Conservation (phyloP, 2,888 invertebrate species). For the Drosophila quasianomalipes region DNA sequence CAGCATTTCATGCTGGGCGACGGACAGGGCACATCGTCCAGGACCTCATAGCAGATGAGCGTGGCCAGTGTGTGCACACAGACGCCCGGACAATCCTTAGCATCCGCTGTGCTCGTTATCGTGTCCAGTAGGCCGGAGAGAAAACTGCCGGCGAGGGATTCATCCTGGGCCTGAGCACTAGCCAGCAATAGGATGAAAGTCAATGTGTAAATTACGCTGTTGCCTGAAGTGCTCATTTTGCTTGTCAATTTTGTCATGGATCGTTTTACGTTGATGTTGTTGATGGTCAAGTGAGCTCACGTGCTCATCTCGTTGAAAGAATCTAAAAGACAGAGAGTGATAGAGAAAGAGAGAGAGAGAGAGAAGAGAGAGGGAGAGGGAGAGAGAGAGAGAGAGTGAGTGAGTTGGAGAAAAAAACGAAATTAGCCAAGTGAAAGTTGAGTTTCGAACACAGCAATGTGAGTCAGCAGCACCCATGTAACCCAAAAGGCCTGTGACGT, state of each 20-base stretch:
- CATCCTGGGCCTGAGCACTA: constrained; percentile 87
- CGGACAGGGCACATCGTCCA: constrained; percentile 93
- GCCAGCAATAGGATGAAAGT: constrained; percentile 44
- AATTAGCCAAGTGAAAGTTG: constrained; percentile 47
- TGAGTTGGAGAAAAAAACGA: constrained; percentile 3
- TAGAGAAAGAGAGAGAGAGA: constrained; percentile 5
- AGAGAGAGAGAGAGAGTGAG: constrained; percentile 9
- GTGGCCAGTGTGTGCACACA: constrained; percentile 95
- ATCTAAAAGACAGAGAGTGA: constrained; percentile 36
- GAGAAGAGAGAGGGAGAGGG: constrained; percentile 1
- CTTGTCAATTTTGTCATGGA: constrained; percentile 26
- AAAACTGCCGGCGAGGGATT: constrained; percentile 93
- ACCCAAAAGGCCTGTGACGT: constrained; percentile 61
- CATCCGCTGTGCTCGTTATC: constrained; percentile 93
- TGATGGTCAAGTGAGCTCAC: constrained; percentile 43
- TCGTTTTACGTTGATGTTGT: constrained; percentile 8
- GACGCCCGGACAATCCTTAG: constrained; percentile 94
- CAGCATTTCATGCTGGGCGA: constrained; percentile 94
- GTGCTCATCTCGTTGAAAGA: constrained; percentile 61
- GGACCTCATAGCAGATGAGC: constrained; percentile 93
- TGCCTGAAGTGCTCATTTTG: constrained; percentile 14
- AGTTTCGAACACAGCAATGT: constrained; percentile 28
- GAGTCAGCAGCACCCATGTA: constrained; percentile 34
- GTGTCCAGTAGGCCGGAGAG: constrained; percentile 93
- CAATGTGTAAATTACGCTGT: constrained; percentile 31